Evolutionary conservation across 1,140 invertebrate species (phyloP), one percentile per base, ranked within the genome.

Genomic region (Pseudomyrmex cubaensis): DNA sequence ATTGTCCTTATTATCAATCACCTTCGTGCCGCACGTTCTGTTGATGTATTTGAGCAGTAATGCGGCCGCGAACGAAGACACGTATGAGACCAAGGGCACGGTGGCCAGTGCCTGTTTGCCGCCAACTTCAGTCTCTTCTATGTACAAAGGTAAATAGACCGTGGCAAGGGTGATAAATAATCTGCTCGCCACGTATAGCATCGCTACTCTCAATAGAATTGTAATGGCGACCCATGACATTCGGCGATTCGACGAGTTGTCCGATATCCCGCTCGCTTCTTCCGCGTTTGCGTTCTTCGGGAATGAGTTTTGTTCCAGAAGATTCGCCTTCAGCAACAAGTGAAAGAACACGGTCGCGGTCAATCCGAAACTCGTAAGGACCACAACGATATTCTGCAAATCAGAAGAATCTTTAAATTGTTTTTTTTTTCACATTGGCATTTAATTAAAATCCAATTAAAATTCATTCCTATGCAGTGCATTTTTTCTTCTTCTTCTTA

Each of bases 91-190:
- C 17, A 99, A 94, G 0, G 98, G 98, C 35, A 99, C 97, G 25
- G 97, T 97, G 0, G 98, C 98, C 15, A 99, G 96, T 82, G 96
- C 95, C 89, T 95, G 96, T 50, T 94, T 93, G 35, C 93, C 93
- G n/a, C 92, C 92, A n/a, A 93, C 87, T 46, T 92, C 90, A 8
- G 90, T 88, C 93, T 98, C 97, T 87, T 97, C 97, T 61, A 98
- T 95, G 93, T 98, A 99, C 84, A 98, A 94, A 4, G 98, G 97
- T 63, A 98, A 96, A 90, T 98, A 99, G 3, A 98, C 96, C 84
- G 98, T 96, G 62, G 97, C 97, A 50, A 98, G 92, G 84, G 98
- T 98, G 84, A 97, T 96, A 90, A 97, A 98, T 12, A 99, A 93
- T 87, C 98, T 95, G 20, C 97, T 97, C 17, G 96, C 96, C 87